These are phyloP conservation scores for Cheilosia grossa DNA, from an alignment of 2,888 invertebrate genomes.

Conservation along the genomic window DNA sequence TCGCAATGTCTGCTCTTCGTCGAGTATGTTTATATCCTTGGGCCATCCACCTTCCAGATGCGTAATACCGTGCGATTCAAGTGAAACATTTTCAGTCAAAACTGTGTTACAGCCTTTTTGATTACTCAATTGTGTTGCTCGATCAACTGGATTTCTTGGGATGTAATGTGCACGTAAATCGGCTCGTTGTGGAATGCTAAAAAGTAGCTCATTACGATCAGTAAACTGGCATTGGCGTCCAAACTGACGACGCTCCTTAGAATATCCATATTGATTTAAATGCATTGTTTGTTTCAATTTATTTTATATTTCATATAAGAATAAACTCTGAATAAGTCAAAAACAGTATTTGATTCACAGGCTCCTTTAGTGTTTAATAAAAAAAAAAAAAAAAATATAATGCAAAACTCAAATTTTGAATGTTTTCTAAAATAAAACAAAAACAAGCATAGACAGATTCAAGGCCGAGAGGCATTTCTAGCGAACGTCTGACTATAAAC, in stretches of 20 bases:
- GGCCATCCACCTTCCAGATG: slow-evolving; percentile 95
- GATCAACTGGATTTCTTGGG: slow-evolving; percentile 86
- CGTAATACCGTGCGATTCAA: slow-evolving; percentile 85
- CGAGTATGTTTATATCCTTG: slow-evolving; percentile 87
- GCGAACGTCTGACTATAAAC: no score
- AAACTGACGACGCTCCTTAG: slow-evolving; percentile 86
- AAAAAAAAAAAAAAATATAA: no score
- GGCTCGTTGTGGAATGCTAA: slow-evolving; percentile 86
- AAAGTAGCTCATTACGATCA: slow-evolving; percentile 86
- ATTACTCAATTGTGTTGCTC: slow-evolving; percentile 85
- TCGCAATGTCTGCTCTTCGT: slow-evolving; percentile 88
- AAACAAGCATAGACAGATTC: no score
- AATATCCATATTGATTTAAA: slow-evolving; percentile 78
- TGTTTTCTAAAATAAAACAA: no score
- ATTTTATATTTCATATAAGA: neutral
- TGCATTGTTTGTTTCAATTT: slow-evolving; percentile 33
- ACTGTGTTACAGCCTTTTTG: slow-evolving; percentile 78
- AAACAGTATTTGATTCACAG: neutral
- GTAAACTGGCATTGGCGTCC: slow-evolving; percentile 89
- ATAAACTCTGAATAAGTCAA: neutral
- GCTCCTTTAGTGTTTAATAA: no score
- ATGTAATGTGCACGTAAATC: slow-evolving; percentile 84
- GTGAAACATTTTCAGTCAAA: slow-evolving; percentile 81
- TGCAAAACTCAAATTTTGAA: no score
- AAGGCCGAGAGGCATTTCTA: no score